phyloP scores from a whole-genome alignment of 2,797 vertebrate species.

The Gambelia wislizenii region DNA sequence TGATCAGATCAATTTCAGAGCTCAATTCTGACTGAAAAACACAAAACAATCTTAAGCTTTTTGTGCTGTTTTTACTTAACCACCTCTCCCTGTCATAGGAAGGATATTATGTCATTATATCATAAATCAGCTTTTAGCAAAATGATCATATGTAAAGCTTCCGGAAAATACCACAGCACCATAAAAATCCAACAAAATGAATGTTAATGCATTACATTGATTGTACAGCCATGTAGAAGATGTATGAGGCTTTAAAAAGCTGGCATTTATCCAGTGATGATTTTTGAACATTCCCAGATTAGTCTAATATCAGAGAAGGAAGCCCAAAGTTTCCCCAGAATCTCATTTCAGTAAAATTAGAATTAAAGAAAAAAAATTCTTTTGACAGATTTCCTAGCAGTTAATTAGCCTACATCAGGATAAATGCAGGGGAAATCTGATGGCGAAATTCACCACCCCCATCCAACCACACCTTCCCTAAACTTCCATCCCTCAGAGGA shows the following conservation, averaged over 20 bases:
- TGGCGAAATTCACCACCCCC: no score
- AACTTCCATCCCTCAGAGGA: not conserved
- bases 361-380: not conserved
- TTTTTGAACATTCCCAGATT: conserved; percentile 11
- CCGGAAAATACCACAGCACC: not conserved
- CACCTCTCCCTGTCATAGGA: not conserved
- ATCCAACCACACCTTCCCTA: no score
- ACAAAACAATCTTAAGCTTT: conserved; percentile 56
- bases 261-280: conserved; percentile 12
- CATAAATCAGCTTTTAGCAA: conserved; percentile 12
- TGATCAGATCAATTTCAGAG: conserved; percentile 70
- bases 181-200: not conserved
- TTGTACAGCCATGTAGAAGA: not conserved
- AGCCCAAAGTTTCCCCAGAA: not conserved
- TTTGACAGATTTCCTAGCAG: not conserved
- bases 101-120: not conserved
- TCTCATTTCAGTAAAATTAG: conserved; percentile 8
- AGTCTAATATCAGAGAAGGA: conserved; percentile 16
- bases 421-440: not conserved
- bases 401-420: not conserved
- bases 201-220: not conserved
- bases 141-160: not conserved
- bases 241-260: not conserved
- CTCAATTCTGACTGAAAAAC: conserved; percentile 51
- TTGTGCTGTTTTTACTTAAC: conserved; percentile 10